Base-by-base conservation (phyloP, 1,140 invertebrate genomes). In the Lordiphosa mommai region DNA sequence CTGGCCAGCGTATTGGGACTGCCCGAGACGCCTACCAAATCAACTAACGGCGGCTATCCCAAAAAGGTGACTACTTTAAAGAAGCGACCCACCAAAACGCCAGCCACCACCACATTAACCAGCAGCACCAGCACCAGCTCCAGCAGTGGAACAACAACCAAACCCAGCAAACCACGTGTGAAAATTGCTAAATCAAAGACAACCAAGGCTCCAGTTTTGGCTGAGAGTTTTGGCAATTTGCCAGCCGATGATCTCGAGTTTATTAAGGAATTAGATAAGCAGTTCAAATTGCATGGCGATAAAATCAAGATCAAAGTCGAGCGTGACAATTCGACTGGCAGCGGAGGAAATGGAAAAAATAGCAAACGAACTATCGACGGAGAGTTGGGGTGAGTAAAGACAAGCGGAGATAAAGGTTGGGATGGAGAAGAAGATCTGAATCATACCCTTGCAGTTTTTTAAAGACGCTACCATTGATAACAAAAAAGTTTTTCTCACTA, bases 241-340 rank as follows among this genome's bases (percentile, higher is more conserved):
- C 73, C 88, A 0, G 68, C 65, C 3, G 88, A 89, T 47, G 88
- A 89, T 69, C 29, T 88, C 33, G 88, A 86, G 43, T 89, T 89
- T 34, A 88, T 89, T 40, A 88, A 88, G 48, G 85, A 88, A 56
- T 40, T 89, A 49, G 88, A 89, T 60, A 89, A 87, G 32, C 88
- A 89, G 48, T 89, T 89, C 13, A 88, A 87, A 38, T 38, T 82
- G 6, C 86, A 89, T 40, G 88, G 88, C 13, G 67, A 85, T 37
- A 89, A 88, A 34, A 71, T 89, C 30, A 89, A 88, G 61, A 87
- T 89, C 49, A 88, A 88, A 56, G 73, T 89, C 41, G 86, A 87
- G 58, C 61, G 74, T 6, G 85, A 85, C 6, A 89, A 89, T 49
- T 43, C 61, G 3, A 88, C 87, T 4, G 33, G 16, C 32, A 41